Evolutionary conservation across 2,113 vertebrate species (phyloP), one percentile per base, ranked within the genome.

Genomic region (Podocnemis expansa): DNA sequence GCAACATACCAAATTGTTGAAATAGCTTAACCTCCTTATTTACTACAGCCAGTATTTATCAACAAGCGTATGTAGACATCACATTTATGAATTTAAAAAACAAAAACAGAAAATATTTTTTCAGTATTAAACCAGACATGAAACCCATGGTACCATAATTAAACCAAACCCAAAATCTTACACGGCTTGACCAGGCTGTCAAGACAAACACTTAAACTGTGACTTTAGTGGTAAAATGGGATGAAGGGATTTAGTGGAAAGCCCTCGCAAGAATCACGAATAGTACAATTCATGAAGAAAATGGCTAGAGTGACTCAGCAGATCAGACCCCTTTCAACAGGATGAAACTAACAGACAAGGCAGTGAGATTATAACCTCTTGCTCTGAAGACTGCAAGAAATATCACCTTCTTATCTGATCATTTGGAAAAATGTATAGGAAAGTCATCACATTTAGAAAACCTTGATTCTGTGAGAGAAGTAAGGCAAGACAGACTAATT

Each of bases 361-460:
- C 29, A 60, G 13, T 0, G 1, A 31, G 75, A 58, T 55, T 49
- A 29, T 21, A 63, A 79, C 16, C 31, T 79, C 41, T 16, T 31
- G 16, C 11, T 41, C 34, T 34, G 58, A 67, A 21, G 3, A 10
- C 0, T 0, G 27, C 7, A 27, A 21, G 1, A 3, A n/a, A 22
- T 81, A 73, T 43, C 55, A 34, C 29, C 31, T 70, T 56, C 31
- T 49, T 38, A n/a, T 63, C 80, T 41, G 27, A 47, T 29, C 25
- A 24, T 34, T 54, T 55, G 49, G n/a, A 27, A 45, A 55, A 81
- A n/a, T 8, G 19, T 43, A 45, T 1, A 55, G n/a, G 47, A 38
- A 54, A 81, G 9, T 5, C 80, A 3, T n/a, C 5, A 3, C 3
- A 19, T 13, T 81, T 24, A 81, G 24, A 70, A 84, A 87, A 78